Base-by-base conservation (phyloP, 2,113 vertebrate genomes). In the Chelonoidis abingdonii region DNA sequence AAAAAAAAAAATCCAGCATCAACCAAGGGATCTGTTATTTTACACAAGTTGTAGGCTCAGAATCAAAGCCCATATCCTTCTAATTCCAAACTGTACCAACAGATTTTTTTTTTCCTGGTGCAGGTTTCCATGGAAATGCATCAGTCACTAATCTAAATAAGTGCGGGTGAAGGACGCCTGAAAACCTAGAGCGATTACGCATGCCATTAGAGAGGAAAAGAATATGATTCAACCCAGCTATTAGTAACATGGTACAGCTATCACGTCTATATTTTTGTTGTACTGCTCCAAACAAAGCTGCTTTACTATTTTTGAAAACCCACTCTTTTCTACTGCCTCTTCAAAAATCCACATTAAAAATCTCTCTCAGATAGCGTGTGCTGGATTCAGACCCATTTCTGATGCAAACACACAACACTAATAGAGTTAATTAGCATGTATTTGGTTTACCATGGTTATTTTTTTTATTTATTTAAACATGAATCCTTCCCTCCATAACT, bases 101-200 rank as follows among this genome's bases (percentile, higher is more conserved):
- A 97, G 98, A 94, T 94, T 96, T 96, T 96, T 96, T 96, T 97
- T 95, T 91, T 0, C 97, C 97, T 98, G 98, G 98, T 98, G 98
- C 98, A 98, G 95, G 99, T 99, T 99, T 98, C 99, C 99, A 99
- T 99, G 99, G 99, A 98, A 98, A 99, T 98, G 98, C 98, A 99
- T 99, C 99, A 99, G 98, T 99, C 99, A 99, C 98, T 98, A 99
- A 98, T 98, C 98, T 98, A 98, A 99, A 98, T 99, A 98, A 98
- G 98, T 98, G 92, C 85, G 93, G 97, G 97, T 98, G 98, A 99
- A 99, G 98, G 98, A 99, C 97, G 98, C 97, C 97, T 98, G 98
- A 94, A 97, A 98, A 98, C 97, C 98, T 94, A 50, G 96, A 94
- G 97, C 98, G 97, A 98, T 98, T 99, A 98, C 95, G 97, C 98